phyloP scores from a whole-genome alignment of 2,113 vertebrate species.

The Eulacestoma nigropectus region DNA sequence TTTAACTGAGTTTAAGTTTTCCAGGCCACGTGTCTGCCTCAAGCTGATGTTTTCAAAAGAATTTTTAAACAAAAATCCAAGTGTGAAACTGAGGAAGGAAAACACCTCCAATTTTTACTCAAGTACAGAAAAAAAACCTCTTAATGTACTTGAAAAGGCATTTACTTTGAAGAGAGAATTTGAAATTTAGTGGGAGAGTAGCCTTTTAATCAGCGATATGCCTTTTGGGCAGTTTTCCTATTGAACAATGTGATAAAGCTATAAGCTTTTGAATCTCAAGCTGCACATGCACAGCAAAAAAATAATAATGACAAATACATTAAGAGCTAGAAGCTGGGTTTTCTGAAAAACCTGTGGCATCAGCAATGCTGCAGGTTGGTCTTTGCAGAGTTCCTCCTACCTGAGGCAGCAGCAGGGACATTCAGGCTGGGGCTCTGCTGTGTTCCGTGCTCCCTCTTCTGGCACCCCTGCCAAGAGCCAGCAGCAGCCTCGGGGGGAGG shows the following conservation, averaged over 20 bases:
- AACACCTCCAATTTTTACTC: neutral
- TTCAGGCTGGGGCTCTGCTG: neutral
- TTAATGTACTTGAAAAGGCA: neutral
- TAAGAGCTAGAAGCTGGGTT: neutral
- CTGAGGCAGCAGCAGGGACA: neutral
- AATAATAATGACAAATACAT: neutral
- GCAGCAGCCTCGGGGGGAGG: neutral
- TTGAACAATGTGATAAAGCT: neutral
- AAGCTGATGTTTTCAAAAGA: neutral
- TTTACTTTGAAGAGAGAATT: neutral
- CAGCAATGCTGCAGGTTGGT: neutral
- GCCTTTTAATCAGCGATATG: neutral
- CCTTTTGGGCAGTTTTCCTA: neutral
- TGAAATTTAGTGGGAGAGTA: neutral
- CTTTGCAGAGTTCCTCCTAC: neutral
- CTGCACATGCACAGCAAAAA: neutral
- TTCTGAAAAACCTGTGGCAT: neutral
- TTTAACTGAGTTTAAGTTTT: neutral
- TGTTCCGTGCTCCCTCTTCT: constrained; percentile 46
- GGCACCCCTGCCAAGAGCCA: neutral
- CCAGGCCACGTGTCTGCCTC: neutral
- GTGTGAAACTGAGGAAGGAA: neutral
- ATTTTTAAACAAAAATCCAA: neutral
- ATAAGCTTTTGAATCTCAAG: neutral
- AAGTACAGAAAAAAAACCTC: neutral